Percentiles rank a stretch among this genome's conserved stretches.
Evolutionary conservation across 2,113 vertebrate species (phyloP).

Genomic region (Myrmecophaga tridactyla): DNA sequence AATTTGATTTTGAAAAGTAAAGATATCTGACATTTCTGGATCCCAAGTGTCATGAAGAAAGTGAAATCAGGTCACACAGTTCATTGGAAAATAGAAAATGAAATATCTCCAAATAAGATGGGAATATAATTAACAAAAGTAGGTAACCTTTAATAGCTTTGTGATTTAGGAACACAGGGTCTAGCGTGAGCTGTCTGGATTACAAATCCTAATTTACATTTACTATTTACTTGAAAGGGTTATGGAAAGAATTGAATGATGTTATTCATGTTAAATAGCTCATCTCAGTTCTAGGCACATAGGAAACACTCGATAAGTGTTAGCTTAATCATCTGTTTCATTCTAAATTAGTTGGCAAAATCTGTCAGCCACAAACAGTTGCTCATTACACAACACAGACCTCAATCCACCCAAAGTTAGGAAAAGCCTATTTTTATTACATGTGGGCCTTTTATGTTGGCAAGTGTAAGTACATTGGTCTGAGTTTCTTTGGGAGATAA

Average conservation of each 20-base stretch:
- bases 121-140: neutral
- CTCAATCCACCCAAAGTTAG: neutral
- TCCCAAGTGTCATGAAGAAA: neutral
- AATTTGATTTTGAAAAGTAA: neutral
- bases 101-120: neutral
- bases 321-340: neutral
- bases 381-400: neutral
- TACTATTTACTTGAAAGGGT: neutral
- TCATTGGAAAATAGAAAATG: neutral
- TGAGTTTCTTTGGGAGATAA: conserved; percentile 5
- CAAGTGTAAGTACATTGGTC: neutral
- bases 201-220: neutral
- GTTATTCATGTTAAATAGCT: neutral
- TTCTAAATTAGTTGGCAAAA: neutral
- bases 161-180: neutral
- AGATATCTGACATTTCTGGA: neutral
- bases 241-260: neutral
- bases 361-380: neutral
- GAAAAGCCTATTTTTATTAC: neutral
- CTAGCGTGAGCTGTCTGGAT: neutral
- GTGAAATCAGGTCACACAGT: neutral
- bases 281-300: neutral
- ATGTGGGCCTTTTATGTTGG: neutral
- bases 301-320: fast-evolving
- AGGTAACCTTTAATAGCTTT: neutral